Evolutionary conservation across 2,797 vertebrate species (phyloP).

Genomic region (Platyrinchus mystaceus): DNA sequence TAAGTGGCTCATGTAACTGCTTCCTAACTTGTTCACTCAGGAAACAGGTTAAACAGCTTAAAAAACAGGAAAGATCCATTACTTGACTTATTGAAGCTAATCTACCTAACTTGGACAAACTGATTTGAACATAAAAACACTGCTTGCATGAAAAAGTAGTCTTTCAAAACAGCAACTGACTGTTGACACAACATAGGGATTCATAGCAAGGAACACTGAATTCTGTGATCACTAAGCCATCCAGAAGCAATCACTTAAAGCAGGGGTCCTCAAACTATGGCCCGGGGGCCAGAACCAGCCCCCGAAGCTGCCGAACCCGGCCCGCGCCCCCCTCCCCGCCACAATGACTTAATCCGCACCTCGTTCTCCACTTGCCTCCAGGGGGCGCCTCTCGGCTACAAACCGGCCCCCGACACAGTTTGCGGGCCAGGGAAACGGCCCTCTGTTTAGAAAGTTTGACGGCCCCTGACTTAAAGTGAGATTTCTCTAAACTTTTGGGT

Average conservation of each 20-base stretch:
- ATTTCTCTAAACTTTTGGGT: neutral
- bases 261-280: too few species aligned
- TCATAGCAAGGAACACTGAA: neutral
- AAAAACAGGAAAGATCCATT: neutral
- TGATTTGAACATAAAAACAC: neutral
- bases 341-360: too few species aligned
- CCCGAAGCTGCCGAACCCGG: too few species aligned
- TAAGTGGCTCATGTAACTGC: neutral
- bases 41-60: neutral
- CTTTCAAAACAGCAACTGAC: neutral
- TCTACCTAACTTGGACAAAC: neutral
- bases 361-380: too few species aligned
- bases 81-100: neutral
- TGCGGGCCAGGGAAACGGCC: too few species aligned
- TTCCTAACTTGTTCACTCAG: neutral
- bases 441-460: too few species aligned
- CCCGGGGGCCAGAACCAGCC: too few species aligned
- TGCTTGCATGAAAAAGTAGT: neutral
- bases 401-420: too few species aligned
- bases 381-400: too few species aligned
- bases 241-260: neutral
- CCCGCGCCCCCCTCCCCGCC: too few species aligned
- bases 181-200: neutral
- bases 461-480: neutral
- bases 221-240: neutral